Evolutionary conservation across 2,797 vertebrate species (phyloP), one percentile per base, ranked within the genome.

Genomic region (Sitta carolinensis): DNA sequence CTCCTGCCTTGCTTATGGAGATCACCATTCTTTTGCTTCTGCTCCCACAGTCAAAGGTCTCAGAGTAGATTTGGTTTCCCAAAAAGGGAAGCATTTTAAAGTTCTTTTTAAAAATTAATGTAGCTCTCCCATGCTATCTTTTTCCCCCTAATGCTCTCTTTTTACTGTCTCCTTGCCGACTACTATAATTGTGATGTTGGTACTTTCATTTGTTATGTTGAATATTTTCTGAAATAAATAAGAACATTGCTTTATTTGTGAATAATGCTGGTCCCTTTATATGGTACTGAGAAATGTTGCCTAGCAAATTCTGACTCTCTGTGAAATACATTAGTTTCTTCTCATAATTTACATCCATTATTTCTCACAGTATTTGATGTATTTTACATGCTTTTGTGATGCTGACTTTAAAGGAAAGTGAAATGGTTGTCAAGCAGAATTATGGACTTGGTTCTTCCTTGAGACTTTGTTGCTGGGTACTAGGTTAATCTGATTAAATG

Each of bases 171-270:
- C 36, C 55, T 81, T 77, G 59, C 61, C 30, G 94, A 40, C 45
- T 18, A 12, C 61, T 86, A 9, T 48, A 76, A 81, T 63, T 91
- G 48, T 82, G 67, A 88, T 93, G 62, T 50, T 90, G n/a, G n/a
- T 87, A 75, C 50, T 91, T 92, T 52, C 32, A 47, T 94, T 82
- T 85, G 29, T 76, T 87, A 25, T 69, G 50, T 50, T 93, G 76
- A 91, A 57, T 81, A 52, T 72, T 91, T 89, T 91, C 69, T 93
- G 87, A 80, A 92, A 84, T 92, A 73, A 94, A 76, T 91, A 86
- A 82, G 92, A 87, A 70, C 9, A 6, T 52, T 66, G 57, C 85
- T 94, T 94, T 73, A 86, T 93, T 85, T 82, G 87, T 93, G 79
- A 59, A 69, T 90, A 76, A 52, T 64, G 34, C 67, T 69, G 58